Base-by-base conservation (phyloP, 2,888 invertebrate genomes). In the Eulithis testata region DNA sequence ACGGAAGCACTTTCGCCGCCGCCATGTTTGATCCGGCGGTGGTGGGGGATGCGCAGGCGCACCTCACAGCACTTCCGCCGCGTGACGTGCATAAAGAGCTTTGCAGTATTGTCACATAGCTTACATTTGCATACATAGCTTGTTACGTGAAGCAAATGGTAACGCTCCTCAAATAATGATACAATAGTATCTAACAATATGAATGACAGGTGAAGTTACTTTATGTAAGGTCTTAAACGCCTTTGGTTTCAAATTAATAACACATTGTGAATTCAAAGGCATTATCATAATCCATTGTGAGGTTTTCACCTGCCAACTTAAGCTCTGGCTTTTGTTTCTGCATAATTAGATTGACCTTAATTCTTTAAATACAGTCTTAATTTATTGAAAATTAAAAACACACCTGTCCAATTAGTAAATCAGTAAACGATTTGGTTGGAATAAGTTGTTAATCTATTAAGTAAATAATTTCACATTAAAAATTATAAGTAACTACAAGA, bases 1-100 rank as follows among this genome's bases (percentile, higher is more conserved):
- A 73, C 93, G 93, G 93, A 93, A 92, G 89, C 89, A 91, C 93
- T 92, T 92, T 92, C 90, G 91, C 91, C 89, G 85, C 82, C 81
- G 93, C 92, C 91, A 92, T 92, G 78, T 89, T 91, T 91, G 90
- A 91, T 91, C 92, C 92, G 91, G 91, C 88, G 83, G 79, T 86
- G 86, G 66, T 53, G 87, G 83, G 83, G 77, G 75, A 63, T 78
- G 85, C 88, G 90, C 91, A 80, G 80, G 89, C 91, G 87, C 91
- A 88, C 88, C 89, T 86, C 88, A 80, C 84, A 80, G 82, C 79
- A 79, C 88, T 91, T 92, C 91, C 91, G 90, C 83, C 88, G 90
- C 89, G 90, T 91, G 90, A 90, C 86, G 87, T 80, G 90, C 89
- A 88, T 89, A 86, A 86, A 67, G 85, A 91, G 87, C 90, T 90